Evolutionary conservation across 2,797 vertebrate genomes (phyloP), one percentile per base, ranked within the genome.

Genomic region (Muscicapa striata): DNA sequence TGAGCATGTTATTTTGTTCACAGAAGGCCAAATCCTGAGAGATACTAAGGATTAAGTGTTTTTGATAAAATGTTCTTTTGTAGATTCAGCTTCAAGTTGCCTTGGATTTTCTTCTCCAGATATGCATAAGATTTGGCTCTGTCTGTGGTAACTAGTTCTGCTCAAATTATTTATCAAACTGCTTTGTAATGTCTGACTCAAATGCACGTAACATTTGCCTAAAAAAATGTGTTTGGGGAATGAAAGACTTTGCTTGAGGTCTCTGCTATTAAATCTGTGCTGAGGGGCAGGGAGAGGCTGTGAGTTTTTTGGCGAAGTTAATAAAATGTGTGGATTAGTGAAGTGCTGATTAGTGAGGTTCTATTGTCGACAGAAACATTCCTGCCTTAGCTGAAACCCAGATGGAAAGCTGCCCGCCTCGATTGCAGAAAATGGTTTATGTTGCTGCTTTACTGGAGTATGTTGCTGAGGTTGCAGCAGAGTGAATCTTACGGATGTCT

Each of bases 271-370:
- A 94, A 96, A 95, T 96, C 94, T 91, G 91, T 76, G 95, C 94
- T 94, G 90, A 93, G 77, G 77, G 95, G 95, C 85, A 90, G 89
- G 96, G 91, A 95, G 95, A 94, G 93, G 89, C 83, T 70, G 63
- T 66, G 83, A 96, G 93, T n/a, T 86, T 96, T 96, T 94, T 95
- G 94, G 89, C 23, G 4, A 93, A 94, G 95, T 96, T 96, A 96
- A 96, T 96, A 94, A 96, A 94, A 96, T 46, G 90, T 94, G 95
- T 96, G 95, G 96, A 96, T 97, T 95, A 97, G 95, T 46, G 91
- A 95, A 97, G 91, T 94, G 95, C 95, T 94, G 95, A 96, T 96
- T 94, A 94, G 95, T 72, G 89, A 96, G 87, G 93, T 96, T 96
- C 95, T 94, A 86, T 94, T 94, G 91, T 95, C 82, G 85, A 81